A percentile compares a stretch with the other conserved stretches of the same genome.
Conservation (phyloP, 2,888 invertebrate genomes). For the Lasioglossum pauxillum region DNA sequence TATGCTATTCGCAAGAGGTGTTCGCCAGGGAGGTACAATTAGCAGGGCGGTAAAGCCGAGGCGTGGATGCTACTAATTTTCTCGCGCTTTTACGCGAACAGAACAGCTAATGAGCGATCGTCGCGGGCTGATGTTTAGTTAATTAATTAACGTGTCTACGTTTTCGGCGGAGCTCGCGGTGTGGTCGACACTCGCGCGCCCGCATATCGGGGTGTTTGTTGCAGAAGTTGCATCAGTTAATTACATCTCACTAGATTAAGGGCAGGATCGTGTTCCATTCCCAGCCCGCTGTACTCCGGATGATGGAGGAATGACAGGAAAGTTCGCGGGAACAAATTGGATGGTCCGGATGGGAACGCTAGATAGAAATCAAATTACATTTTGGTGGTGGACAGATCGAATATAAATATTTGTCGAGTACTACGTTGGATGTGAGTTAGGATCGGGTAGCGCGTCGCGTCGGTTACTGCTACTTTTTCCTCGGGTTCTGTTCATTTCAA, state of each 20-base stretch:
- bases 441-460: background rate
- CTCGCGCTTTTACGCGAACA: conserved; percentile 8
- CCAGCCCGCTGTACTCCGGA: background rate
- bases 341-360: background rate
- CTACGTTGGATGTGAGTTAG: background rate
- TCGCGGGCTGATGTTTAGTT: background rate
- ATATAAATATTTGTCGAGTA: conserved; percentile 1
- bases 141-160: conserved; percentile 36
- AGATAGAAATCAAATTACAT: background rate
- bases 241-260: conserved; percentile 56
- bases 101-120: conserved; percentile 16
- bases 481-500: background rate
- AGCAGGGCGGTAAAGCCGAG: background rate
- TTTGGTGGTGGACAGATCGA: background rate
- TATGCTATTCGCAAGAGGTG: background rate
- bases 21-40: background rate
- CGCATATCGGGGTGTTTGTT: conserved; percentile 21
- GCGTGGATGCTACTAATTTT: background rate
- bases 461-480: background rate
- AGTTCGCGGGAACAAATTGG: conserved; percentile 2
- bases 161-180: conserved; percentile 13
- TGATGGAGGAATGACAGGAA: conserved; percentile 2
- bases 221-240: conserved; percentile 55
- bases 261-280: conserved; percentile 20
- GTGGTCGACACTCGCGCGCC: background rate